phyloP scores from a whole-genome alignment of 2,888 invertebrate species.

The Eristalis intricaria region DNA sequence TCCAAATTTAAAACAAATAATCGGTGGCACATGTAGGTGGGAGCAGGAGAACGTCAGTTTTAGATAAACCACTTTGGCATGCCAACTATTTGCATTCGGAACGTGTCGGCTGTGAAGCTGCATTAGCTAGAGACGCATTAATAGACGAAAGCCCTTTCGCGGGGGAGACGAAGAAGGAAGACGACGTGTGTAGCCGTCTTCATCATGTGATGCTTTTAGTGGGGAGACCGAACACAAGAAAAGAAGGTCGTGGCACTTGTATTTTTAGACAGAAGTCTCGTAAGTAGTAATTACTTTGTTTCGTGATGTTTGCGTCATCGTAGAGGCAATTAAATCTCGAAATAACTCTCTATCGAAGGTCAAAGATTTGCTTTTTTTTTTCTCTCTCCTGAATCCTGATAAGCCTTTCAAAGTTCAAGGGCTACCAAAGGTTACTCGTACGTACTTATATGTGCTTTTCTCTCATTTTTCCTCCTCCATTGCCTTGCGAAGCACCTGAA shows the following conservation, averaged over 20 bases:
- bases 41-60: constrained; percentile 11
- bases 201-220: constrained; percentile 18
- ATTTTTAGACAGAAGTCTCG: constrained; percentile 19
- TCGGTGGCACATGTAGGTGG: constrained; percentile 21
- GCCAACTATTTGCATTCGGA: background rate
- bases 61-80: background rate
- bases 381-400: background rate
- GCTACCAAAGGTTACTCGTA: constrained; percentile 31
- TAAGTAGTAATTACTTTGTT: background rate
- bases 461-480: constrained; percentile 9
- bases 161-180: background rate
- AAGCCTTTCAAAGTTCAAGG: constrained; percentile 46
- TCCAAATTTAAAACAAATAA: constrained; percentile 32
- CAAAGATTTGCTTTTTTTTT: background rate
- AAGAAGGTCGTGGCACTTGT: constrained; percentile 11
- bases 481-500: background rate
- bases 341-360: constrained; percentile 15
- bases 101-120: constrained; percentile 27
- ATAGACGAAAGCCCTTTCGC: background rate
- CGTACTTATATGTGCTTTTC: background rate
- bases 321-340: constrained; percentile 5
- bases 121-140: constrained; percentile 25
- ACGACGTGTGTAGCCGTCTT: background rate
- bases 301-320: background rate
- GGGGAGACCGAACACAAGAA: background rate